These are phyloP conservation scores for Pygoscelis antarcticus DNA, from an alignment of 2,113 vertebrate species.

Conservation along the genomic window DNA sequence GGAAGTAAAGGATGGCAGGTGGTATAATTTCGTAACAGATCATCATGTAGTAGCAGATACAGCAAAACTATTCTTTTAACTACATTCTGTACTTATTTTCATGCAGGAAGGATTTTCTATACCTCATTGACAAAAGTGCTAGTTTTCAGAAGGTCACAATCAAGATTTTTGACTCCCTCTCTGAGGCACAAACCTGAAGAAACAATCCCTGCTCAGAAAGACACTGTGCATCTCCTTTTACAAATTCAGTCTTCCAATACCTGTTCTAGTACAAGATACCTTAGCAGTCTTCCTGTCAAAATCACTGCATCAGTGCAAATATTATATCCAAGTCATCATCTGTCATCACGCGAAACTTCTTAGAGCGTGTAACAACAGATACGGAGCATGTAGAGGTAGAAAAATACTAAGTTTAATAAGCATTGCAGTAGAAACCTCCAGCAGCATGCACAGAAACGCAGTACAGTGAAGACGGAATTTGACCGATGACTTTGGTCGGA, in stretches of 20 bases:
- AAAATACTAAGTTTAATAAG: background rate
- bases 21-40: background rate
- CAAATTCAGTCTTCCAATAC: background rate
- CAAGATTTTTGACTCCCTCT: background rate
- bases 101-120: background rate
- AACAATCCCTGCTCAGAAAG: background rate
- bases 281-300: background rate
- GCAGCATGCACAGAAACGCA: background rate
- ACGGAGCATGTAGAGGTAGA: accelerated
- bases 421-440: background rate
- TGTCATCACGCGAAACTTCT: background rate
- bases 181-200: background rate
- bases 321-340: background rate
- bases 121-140: background rate
- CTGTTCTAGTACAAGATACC: background rate
- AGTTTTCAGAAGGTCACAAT: background rate
- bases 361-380: background rate
- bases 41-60: background rate
- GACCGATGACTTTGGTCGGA: accelerated
- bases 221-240: background rate
- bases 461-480: background rate
- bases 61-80: background rate
- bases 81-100: background rate
- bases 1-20: background rate
- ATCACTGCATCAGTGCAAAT: background rate